Evolutionary conservation across 2,888 invertebrate genomes (phyloP), one percentile per base, ranked within the genome.

Genomic region (Brassicogethes aeneus): DNA sequence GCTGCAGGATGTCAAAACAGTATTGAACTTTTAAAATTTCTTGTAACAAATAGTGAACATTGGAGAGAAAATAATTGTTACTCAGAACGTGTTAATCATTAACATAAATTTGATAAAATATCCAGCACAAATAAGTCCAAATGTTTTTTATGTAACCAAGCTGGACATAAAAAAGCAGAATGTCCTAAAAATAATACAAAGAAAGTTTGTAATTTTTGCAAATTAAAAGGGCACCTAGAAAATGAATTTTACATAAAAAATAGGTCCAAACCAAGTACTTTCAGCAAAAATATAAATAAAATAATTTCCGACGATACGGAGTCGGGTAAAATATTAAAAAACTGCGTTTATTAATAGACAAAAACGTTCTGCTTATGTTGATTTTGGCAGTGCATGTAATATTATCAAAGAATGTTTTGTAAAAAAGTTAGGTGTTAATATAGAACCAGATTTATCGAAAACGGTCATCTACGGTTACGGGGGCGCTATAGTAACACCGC

Each of bases 371-470:
- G 39, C 34, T 10, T 44, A 44, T 38, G 17, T 44, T 13, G 42
- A 44, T 29, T 44, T 44, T 36, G 44, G 44, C 17, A 44, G 42
- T 31, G 37, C 14, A 8, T 44, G 44, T 42, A 44, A 44, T 39
- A 44, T 34, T 2, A 38, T 43, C 12, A 44, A 34, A 36, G n/a
- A 15, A 14, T 16, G 10, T 8, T 8, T 34, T 16, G 8, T 34
- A 5, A 3, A 23, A 5, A 5, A 23, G 23, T 10, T 23, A 23
- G 10, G 10, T 7, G 7, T 7, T 23, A 23, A 7, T 10, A 10
- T 23, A 23, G 10, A 23, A 5, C 23, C 10, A 23, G 23, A 23
- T 10, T 10, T 5, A 7, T 7, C 5, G 5, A 23, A 23, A 23
- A 7, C 23, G 5, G 5, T 23, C 23, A 23, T 23, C 23, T 5